Evolutionary conservation across 2,888 invertebrate genomes (phyloP), one percentile per base, ranked within the genome.

Genomic region (Elysia crispata): DNA sequence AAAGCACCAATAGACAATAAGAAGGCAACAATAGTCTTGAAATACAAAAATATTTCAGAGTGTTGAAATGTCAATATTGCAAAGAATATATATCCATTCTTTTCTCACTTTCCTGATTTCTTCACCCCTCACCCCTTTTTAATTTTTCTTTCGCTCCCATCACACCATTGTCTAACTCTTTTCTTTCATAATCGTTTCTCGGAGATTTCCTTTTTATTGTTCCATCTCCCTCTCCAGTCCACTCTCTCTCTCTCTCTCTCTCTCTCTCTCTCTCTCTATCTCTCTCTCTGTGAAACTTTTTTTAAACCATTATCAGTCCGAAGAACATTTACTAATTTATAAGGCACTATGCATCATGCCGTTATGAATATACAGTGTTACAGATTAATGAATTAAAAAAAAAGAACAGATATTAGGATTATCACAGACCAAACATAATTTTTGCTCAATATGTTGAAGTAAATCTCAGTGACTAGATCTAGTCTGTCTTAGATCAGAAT

Each of bases 221-320:
- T 76, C 41, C 64, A 18, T 76, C 41, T 64, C 50, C 50, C 50
- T 73, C 49, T 73, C 50, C 50, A 6, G 41, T 11, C 50, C n/a
- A 49, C 50, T 73, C 73, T 49, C 5, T 73, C n/a, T 73, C 23
- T 73, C 49, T 73, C 50, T 73, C 1, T 73, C 50, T 73, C 49
- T 73, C 50, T 73, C 49, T 73, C 23, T 73, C n/a, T 73, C 23
- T 73, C 11, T 73, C 5, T 49, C 13, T 66, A 1, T 49, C 50
- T 73, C 1, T 73, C 73, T 73, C 23, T 49, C 50, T 73, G 1
- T 70, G 25, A 3, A n/a, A 20, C 11, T 23, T 1, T 25, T 41
- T 28, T 15, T 20, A 41, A 28, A 72, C 11, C 28, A 28, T 72
- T n/a, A 13, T n/a, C 25, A 50, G 8, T 31, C 18, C 23, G 18